Conservation (phyloP, 2,797 vertebrate species). For the Tragelaphus oryx region DNA sequence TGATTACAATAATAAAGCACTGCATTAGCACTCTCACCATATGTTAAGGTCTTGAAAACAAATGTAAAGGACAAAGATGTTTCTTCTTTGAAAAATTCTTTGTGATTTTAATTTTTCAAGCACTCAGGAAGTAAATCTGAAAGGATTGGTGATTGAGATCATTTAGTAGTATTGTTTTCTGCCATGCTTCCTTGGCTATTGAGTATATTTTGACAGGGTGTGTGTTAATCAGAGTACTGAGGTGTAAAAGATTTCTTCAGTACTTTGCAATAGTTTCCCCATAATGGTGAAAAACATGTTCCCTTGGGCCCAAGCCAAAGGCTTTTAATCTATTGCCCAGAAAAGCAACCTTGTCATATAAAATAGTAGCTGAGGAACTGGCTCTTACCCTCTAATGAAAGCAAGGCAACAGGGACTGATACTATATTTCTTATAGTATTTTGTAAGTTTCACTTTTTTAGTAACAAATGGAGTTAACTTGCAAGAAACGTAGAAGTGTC, state of each 20-base stretch:
- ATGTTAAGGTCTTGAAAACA: slow-evolving; percentile 11
- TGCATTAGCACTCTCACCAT: slow-evolving; percentile 8
- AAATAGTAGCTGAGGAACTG: neutral
- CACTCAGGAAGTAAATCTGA: slow-evolving; percentile 44
- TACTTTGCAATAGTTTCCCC: neutral
- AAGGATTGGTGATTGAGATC: slow-evolving; percentile 56
- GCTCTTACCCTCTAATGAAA: neutral
- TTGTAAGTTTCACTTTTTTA: slow-evolving; percentile 30
- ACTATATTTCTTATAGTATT: neutral
- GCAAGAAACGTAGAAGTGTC: neutral
- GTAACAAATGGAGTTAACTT: neutral
- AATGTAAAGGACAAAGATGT: slow-evolving; percentile 47
- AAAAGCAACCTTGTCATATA: neutral
- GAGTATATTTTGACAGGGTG: neutral
- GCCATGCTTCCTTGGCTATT: neutral
- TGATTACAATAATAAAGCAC: neutral
- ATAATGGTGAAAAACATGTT: neutral
- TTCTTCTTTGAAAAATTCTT: slow-evolving; percentile 49
- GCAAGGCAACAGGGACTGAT: neutral
- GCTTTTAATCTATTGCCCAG: neutral
- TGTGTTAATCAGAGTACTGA: neutral
- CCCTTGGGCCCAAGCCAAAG: neutral
- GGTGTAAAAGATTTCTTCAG: neutral
- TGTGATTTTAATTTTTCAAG: slow-evolving; percentile 60
- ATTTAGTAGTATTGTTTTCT: slow-evolving; percentile 45